phyloP scores from a whole-genome alignment of 1,140 invertebrate genomes.

The Ridgeia piscesae region DNA sequence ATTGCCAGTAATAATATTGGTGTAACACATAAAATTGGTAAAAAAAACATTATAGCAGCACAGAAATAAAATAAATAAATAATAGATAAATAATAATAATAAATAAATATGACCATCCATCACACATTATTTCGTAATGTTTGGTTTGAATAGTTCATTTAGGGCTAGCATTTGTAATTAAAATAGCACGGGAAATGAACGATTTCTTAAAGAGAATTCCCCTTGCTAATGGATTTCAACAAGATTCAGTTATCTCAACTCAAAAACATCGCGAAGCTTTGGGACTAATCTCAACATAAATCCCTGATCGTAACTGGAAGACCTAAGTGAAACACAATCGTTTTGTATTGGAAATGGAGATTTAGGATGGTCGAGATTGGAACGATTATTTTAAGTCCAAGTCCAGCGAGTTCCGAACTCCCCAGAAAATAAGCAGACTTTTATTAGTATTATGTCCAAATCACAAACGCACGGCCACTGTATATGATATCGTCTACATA shows the following conservation, averaged over 20 bases:
- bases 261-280: neutral
- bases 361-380: neutral
- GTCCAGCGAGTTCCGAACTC: neutral
- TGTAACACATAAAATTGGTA: too few relatives aligned
- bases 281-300: neutral
- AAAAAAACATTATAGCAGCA: too few relatives aligned
- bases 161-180: too few relatives aligned
- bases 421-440: neutral
- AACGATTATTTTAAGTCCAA: neutral
- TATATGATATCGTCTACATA: neutral
- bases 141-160: too few relatives aligned
- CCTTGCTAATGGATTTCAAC: neutral
- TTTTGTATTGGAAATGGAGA: neutral
- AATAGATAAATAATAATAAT: too few relatives aligned
- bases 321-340: neutral
- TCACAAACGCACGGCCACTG: neutral
- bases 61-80: too few relatives aligned
- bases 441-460: neutral
- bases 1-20: too few relatives aligned
- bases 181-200: too few relatives aligned
- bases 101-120: too few relatives aligned
- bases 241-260: neutral
- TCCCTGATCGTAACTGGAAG: neutral
- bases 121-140: too few relatives aligned
- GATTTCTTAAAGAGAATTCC: too few relatives aligned